Evolutionary conservation across 92 coral and sea anemone genomes (phyloP).

Genomic region (Parazoanthus darwini): DNA sequence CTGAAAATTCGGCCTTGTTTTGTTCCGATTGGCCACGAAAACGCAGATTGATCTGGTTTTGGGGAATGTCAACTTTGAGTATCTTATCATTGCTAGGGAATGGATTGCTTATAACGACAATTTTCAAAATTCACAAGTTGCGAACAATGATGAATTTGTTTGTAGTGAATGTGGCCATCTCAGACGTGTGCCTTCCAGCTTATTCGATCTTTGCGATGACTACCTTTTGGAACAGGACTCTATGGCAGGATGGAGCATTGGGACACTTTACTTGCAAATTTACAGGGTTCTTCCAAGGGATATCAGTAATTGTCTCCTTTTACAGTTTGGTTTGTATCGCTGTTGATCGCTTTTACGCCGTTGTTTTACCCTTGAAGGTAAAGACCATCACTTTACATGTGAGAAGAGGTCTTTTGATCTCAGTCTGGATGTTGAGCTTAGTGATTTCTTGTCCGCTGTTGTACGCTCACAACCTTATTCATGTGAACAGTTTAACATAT

Average conservation of each 20-base stretch:
- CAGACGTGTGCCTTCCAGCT: neutral
- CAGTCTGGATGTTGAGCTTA: neutral
- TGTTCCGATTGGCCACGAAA: neutral
- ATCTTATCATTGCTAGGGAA: neutral
- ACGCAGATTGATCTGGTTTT: neutral
- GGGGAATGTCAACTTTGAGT: neutral
- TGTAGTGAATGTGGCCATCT: conserved; percentile 2
- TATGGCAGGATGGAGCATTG: neutral
- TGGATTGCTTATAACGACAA: neutral
- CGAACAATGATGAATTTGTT: neutral
- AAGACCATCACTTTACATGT: neutral
- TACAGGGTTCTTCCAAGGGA: neutral
- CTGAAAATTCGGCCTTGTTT: neutral
- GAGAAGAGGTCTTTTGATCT: neutral
- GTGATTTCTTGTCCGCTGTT: neutral
- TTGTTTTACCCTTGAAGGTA: conserved; percentile 11
- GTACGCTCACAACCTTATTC: conserved; percentile 5
- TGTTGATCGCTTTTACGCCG: conserved; percentile 7
- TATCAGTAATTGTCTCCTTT: neutral
- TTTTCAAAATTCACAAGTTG: neutral
- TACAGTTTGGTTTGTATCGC: neutral
- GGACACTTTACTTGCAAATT: conserved; percentile 13
- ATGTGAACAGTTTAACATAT: neutral
- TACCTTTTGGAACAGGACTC: neutral
- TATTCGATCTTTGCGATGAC: neutral